Evolutionary conservation across 2,113 vertebrate genomes (phyloP).

Genomic region (Actenoides lindsayi): DNA sequence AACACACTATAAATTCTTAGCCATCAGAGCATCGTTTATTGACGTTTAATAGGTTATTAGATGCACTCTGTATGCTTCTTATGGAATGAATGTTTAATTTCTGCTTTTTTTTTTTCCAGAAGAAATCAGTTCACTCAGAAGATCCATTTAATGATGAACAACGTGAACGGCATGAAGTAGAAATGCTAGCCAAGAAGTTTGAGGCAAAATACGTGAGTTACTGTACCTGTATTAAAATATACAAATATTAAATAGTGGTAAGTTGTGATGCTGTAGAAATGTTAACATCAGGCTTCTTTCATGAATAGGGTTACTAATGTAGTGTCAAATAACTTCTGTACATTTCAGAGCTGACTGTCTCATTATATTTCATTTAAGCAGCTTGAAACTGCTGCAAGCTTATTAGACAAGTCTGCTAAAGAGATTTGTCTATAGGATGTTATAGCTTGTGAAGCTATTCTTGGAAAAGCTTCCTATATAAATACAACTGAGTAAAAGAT

Average conservation of each 20-base stretch:
- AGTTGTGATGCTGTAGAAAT: neutral
- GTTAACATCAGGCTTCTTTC: neutral
- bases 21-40: neutral
- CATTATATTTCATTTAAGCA: neutral
- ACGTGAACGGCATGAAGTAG: conserved; percentile 87
- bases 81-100: conserved; percentile 34
- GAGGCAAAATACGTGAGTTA: conserved; percentile 97
- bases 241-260: neutral
- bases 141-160: conserved; percentile 92
- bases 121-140: conserved; percentile 77
- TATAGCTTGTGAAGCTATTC: conserved; percentile 11
- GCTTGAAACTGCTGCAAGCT: conserved; percentile 7
- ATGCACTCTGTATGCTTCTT: neutral
- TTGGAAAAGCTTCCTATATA: conserved; percentile 3
- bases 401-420: conserved; percentile 36
- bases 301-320: neutral
- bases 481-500: neutral
- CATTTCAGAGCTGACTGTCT: neutral
- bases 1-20: neutral
- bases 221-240: neutral
- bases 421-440: neutral
- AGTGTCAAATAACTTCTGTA: neutral
- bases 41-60: neutral
- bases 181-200: conserved; percentile 94
- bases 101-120: conserved; percentile 58